phyloP scores from a whole-genome alignment of 2,797 vertebrate species.

The Falco cherrug region DNA sequence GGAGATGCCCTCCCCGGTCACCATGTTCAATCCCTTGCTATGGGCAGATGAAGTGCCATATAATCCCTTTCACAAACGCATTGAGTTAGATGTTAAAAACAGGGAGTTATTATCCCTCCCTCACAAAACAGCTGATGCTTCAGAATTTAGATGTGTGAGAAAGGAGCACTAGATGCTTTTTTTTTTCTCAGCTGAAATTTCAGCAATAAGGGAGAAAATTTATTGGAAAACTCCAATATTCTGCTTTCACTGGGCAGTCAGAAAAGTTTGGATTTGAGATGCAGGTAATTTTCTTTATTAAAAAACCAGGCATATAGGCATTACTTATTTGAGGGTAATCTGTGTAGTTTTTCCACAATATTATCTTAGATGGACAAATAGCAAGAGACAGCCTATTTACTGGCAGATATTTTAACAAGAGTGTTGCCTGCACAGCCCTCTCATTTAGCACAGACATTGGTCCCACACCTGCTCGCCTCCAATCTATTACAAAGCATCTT shows the following conservation, averaged over 20 bases:
- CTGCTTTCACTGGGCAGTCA: background rate
- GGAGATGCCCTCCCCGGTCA: background rate
- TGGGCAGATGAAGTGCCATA: background rate
- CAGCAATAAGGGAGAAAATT: slow-evolving; percentile 23
- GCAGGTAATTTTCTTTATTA: background rate
- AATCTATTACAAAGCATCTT: background rate
- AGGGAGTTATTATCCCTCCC: slow-evolving; percentile 35
- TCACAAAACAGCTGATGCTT: slow-evolving; percentile 38
- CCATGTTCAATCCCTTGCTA: background rate
- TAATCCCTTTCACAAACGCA: background rate
- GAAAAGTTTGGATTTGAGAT: slow-evolving; percentile 10
- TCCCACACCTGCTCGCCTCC: background rate
- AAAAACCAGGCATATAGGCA: background rate
- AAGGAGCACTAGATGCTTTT: background rate
- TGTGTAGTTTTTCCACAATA: background rate
- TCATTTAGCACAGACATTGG: slow-evolving; percentile 18
- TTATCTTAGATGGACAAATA: background rate
- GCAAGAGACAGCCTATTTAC: background rate
- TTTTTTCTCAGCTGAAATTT: slow-evolving; percentile 19
- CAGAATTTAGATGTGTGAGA: slow-evolving; percentile 33
- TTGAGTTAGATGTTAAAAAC: slow-evolving; percentile 29
- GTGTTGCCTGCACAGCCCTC: background rate
- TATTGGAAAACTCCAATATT: background rate
- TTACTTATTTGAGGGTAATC: background rate
- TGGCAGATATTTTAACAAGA: background rate